Evolutionary conservation across 2,797 vertebrate species (phyloP).

Genomic region (Lagocephalus sceleratus): DNA sequence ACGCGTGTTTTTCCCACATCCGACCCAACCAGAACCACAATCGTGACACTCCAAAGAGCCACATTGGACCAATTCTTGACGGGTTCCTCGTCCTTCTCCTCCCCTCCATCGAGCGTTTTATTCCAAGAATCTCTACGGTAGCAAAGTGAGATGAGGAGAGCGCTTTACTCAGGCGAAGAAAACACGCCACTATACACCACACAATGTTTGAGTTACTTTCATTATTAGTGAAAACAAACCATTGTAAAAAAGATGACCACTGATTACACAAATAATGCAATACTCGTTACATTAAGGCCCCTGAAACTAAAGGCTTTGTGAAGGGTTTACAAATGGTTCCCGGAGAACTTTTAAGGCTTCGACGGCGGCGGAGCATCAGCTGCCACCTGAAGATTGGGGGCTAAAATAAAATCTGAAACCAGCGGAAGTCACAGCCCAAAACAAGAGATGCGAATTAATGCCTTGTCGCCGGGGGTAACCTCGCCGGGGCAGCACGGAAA

Average conservation of each 20-base stretch:
- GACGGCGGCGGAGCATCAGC: slow-evolving; percentile 14
- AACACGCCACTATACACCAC: slow-evolving; percentile 73
- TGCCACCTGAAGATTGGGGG: background rate
- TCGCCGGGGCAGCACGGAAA: too few species aligned
- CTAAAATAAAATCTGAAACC: background rate
- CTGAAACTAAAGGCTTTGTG: slow-evolving; percentile 60
- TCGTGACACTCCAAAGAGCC: slow-evolving; percentile 38
- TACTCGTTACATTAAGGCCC: slow-evolving; percentile 68
- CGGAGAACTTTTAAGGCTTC: slow-evolving; percentile 41
- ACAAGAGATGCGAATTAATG: too few species aligned
- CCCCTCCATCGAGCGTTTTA: slow-evolving; percentile 31
- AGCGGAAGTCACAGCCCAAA: background rate
- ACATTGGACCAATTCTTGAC: slow-evolving; percentile 23
- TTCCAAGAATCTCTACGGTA: slow-evolving; percentile 60
- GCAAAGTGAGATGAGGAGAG: slow-evolving; percentile 62
- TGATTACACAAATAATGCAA: slow-evolving; percentile 71
- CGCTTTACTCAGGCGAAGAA: slow-evolving; percentile 65
- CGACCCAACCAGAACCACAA: slow-evolving; percentile 63
- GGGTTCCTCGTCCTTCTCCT: background rate
- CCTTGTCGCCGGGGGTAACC: too few species aligned
- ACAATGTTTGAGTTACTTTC: slow-evolving; percentile 63
- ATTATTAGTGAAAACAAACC: slow-evolving; percentile 69
- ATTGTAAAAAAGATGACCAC: slow-evolving; percentile 63
- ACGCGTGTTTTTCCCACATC: slow-evolving; percentile 67
- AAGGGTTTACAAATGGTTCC: slow-evolving; percentile 61